phyloP scores from a whole-genome alignment of 2,113 vertebrate genomes.

The Corythaixoides concolor region DNA sequence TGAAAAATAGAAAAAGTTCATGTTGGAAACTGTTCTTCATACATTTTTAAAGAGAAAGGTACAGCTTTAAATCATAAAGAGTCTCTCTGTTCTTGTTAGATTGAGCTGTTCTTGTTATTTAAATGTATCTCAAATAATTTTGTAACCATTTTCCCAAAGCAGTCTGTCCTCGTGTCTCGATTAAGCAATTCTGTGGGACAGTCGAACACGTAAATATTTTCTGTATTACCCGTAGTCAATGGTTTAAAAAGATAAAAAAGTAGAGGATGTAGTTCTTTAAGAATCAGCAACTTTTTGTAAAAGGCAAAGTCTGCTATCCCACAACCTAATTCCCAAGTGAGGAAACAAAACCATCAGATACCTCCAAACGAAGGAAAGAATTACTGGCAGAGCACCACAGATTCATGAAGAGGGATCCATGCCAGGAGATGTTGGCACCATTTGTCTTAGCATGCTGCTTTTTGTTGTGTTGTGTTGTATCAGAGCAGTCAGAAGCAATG shows the following conservation, averaged over 20 bases:
- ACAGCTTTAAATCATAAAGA: not conserved
- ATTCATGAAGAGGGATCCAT: not conserved
- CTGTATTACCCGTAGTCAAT: not conserved
- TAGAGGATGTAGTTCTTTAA: not conserved
- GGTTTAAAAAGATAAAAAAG: not conserved
- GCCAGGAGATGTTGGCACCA: not conserved
- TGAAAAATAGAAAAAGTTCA: not conserved
- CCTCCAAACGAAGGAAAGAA: not conserved
- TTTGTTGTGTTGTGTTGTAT: constrained; percentile 7
- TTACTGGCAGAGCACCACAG: not conserved
- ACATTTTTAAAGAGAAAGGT: not conserved
- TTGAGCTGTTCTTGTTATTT: not conserved
- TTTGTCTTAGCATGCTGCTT: constrained; percentile 1
- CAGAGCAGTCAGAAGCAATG: not conserved
- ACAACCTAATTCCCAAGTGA: not conserved
- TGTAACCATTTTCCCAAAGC: not conserved
- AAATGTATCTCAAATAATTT: not conserved
- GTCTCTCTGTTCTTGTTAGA: not conserved
- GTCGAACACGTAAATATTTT: not conserved
- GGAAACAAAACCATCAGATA: not conserved
- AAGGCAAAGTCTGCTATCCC: not conserved
- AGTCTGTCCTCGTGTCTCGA: not conserved
- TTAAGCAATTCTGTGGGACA: not conserved
- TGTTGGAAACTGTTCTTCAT: not conserved
- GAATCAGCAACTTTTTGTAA: not conserved